Evolutionary conservation across 2,888 invertebrate species (phyloP), one percentile per base, ranked within the genome.

Genomic region (Oegoconia quadripuncta): DNA sequence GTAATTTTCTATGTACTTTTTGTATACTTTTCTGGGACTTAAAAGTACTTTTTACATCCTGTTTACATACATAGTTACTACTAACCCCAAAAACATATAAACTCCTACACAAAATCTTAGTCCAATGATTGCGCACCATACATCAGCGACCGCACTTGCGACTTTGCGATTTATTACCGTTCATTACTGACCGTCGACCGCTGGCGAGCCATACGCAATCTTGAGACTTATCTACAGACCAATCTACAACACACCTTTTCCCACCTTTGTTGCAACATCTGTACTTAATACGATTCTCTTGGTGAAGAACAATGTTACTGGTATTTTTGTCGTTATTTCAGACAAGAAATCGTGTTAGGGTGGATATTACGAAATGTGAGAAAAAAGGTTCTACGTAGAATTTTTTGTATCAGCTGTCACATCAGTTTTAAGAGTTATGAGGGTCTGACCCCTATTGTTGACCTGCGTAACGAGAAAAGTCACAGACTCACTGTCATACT

Each of bases 191-290:
- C 58, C 46, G 34, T 25, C 35, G 41, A 34, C 43, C 39, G 13
- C 18, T 12, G 15, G 17, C 17, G 27, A 7, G n/a, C 18, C 22
- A 31, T 22, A 46, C 44, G 52, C 53, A 56, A 58, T 57, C 50
- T 56, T 49, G 37, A 37, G 46, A 53, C 48, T 66, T 68, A 71
- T 69, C 69, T 64, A 46, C 44, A 60, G 64, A 68, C 68, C 69
- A 70, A 75, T 71, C 74, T 68, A 31, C 58, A 52, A 55, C 64
- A 60, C 66, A 58, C 53, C 56, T 60, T 54, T 53, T 74, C 70
- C 65, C 74, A 79, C 79, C 78, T 79, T 72, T 67, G 52, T 53
- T 46, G 70, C 64, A 74, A 67, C 79, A 77, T 59, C 62, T 77
- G 78, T 66, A 59, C 64, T 65, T 71, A 74, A 79, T 76, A 70